phyloP scores from a whole-genome alignment of 37 sponge, comb jelly and placozoan species.

The Spongia lamella region DNA sequence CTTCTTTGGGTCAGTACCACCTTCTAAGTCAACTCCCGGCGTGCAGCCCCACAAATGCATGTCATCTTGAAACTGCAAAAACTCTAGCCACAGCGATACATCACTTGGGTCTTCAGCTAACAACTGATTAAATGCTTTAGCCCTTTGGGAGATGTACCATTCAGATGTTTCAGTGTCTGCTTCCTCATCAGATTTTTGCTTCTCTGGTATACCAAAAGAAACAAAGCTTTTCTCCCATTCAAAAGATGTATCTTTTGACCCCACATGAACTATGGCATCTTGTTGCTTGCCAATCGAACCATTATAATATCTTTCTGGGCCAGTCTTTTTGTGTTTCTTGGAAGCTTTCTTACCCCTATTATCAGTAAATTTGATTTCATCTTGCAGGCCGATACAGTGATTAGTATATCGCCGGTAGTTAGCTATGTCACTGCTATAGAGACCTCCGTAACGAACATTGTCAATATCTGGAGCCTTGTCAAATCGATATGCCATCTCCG shows the following conservation, averaged over 20 bases:
- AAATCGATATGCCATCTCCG: constrained; percentile 56
- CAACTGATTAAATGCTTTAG: constrained; percentile 40
- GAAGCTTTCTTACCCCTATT: constrained; percentile 12
- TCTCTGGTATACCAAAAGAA: too few relatives aligned
- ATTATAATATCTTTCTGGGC: not conserved
- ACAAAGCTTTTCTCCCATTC: not conserved
- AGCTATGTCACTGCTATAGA: constrained; percentile 75
- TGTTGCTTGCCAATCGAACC: not conserved
- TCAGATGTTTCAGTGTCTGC: constrained; percentile 17
- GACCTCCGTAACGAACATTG: constrained; percentile 58
- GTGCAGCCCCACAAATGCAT: constrained; percentile 30
- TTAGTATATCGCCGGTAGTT: constrained; percentile 48
- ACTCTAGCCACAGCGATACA: constrained; percentile 75
- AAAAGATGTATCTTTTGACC: not conserved
- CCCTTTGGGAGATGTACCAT: constrained; percentile 25
- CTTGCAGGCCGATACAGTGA: constrained; percentile 21
- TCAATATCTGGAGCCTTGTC: constrained; percentile 51
- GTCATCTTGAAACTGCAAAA: constrained; percentile 67
- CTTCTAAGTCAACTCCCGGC: not conserved
- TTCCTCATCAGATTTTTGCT: not conserved
- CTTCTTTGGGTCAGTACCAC: constrained; percentile 5
- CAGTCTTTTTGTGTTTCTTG: constrained; percentile 4
- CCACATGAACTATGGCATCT: not conserved
- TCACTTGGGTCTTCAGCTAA: constrained; percentile 64
- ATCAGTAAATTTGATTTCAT: constrained; percentile 43